Conservation (phyloP, 2,888 invertebrate genomes). For the Leptura quadrifasciata region DNA sequence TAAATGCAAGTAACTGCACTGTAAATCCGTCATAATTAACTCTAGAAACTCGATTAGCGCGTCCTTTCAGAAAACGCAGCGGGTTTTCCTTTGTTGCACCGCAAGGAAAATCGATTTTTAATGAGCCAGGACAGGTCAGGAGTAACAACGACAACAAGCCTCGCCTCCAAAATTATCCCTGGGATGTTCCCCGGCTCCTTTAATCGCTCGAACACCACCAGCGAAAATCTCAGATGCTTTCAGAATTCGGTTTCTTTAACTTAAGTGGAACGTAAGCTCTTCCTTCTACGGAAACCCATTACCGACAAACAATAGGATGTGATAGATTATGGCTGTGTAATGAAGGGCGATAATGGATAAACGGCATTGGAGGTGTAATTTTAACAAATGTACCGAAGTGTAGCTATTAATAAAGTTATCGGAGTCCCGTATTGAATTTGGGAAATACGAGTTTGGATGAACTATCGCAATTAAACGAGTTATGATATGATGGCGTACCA, state of each 20-base stretch:
- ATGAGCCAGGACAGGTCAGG: constrained; percentile 7
- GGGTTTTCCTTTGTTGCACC: background rate
- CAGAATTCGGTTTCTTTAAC: constrained; percentile 5
- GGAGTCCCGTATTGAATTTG: background rate
- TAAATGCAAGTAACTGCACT: background rate
- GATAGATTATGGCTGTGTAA: constrained; percentile 39
- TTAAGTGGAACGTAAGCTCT: background rate
- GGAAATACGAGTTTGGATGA: background rate
- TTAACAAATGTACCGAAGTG: constrained; percentile 2
- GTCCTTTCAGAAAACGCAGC: background rate
- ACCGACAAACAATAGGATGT: constrained; percentile 42
- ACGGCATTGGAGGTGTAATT: constrained; percentile 22
- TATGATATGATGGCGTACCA: constrained; percentile 28
- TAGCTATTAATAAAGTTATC: no score
- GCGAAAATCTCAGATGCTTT: constrained; percentile 20
- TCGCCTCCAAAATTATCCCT: constrained; percentile 2
- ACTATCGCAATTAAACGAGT: constrained; percentile 2
- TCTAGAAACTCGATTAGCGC: background rate
- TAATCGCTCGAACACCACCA: constrained; percentile 2
- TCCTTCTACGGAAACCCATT: background rate
- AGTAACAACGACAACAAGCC: constrained; percentile 10
- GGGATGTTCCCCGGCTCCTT: constrained; percentile 6
- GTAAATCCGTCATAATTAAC: background rate
- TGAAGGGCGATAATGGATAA: constrained; percentile 28
- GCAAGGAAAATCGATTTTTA: background rate